These are phyloP conservation scores for Melikaiella ostensackeni DNA, from an alignment of 2,888 invertebrate species.

Conservation along the genomic window DNA sequence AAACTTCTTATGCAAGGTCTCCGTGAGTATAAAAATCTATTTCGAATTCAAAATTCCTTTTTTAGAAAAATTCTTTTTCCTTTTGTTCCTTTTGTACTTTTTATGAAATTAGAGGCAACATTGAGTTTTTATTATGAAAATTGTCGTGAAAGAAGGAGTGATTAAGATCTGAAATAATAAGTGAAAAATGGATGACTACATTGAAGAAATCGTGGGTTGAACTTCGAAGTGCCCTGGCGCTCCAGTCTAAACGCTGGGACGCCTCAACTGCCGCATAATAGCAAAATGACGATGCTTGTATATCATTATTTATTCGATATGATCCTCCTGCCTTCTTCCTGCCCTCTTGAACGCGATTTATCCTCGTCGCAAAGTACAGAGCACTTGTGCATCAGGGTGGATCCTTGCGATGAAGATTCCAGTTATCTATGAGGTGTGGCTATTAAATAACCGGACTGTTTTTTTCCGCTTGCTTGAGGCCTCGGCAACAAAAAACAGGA, in stretches of 20 bases:
- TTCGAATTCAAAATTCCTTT: no score
- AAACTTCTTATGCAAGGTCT: background rate
- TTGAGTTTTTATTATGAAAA: background rate
- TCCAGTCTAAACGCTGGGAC: conserved; percentile 16
- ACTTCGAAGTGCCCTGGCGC: background rate
- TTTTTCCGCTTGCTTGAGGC: no score
- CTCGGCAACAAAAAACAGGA: no score
- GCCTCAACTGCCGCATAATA: conserved; percentile 26
- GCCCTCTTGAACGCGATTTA: conserved; percentile 23
- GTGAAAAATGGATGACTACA: conserved; percentile 10
- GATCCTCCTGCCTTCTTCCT: conserved; percentile 29
- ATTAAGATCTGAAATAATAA: conserved; percentile 2
- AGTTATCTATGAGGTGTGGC: conserved; percentile 2
- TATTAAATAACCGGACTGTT: no score
- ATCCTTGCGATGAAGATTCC: conserved; percentile 22
- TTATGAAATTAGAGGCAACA: no score
- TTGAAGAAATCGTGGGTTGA: background rate
- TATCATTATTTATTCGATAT: conserved; percentile 40
- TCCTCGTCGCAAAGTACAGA: conserved; percentile 34
- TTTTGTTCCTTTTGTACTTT: no score
- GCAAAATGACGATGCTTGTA: conserved; percentile 32
- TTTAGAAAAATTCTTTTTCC: no score
- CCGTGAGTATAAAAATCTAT: background rate
- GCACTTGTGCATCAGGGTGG: conserved; percentile 9
- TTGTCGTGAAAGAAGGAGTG: background rate